Conservation (phyloP, 2,888 invertebrate species). For the Cryptocephalus primarius region DNA sequence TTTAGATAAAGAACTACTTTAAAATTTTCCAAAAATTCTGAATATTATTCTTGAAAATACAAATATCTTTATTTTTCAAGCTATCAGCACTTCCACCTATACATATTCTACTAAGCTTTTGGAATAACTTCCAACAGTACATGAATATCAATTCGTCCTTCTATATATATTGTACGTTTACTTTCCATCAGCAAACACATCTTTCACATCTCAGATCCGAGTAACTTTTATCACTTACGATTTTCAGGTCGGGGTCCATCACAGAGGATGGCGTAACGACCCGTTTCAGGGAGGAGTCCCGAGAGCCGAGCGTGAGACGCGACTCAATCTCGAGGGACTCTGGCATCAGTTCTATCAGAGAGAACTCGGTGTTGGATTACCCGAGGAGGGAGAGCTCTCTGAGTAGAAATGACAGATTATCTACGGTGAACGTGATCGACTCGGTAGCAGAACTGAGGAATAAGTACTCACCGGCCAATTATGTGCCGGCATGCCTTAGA, state of each 20-base stretch:
- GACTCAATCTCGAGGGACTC: conserved; percentile 26
- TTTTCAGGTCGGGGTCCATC: conserved; percentile 32
- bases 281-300: conserved; percentile 36
- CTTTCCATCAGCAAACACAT: too few relatives aligned
- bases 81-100: too few relatives aligned
- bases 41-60: too few relatives aligned
- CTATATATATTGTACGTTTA: too few relatives aligned
- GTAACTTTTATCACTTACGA: too few relatives aligned
- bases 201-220: too few relatives aligned
- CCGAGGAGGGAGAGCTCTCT: conserved; percentile 44
- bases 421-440: conserved; percentile 28
- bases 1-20: too few relatives aligned
- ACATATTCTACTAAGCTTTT: too few relatives aligned
- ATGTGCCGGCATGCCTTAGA: conserved; percentile 46
- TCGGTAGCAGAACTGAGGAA: conserved; percentile 55
- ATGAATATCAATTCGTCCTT: too few relatives aligned
- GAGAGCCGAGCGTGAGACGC: conserved; percentile 29
- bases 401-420: conserved; percentile 19
- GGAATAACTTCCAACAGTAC: too few relatives aligned
- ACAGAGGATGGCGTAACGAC: conserved; percentile 37
- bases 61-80: too few relatives aligned
- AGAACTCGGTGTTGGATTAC: conserved; percentile 35
- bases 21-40: too few relatives aligned
- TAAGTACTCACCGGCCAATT: conserved; percentile 66
- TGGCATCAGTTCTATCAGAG: conserved; percentile 30